Evolutionary conservation across 1,140 invertebrate genomes (phyloP).

Genomic region (Ganaspis sp.): DNA sequence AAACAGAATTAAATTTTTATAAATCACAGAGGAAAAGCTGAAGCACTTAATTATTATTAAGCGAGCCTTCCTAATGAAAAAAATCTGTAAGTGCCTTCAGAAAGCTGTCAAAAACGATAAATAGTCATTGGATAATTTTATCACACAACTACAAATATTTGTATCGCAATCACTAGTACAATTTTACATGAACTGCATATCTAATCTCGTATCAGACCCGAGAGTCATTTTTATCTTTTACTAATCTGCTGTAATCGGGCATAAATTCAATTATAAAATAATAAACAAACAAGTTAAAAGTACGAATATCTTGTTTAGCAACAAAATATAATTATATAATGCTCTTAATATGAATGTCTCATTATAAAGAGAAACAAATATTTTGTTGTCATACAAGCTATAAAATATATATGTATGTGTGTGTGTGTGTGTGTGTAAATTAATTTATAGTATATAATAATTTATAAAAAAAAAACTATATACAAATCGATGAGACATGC

Average conservation of each 20-base stretch:
- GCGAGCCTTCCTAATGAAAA: constrained; percentile 60
- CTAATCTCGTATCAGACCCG: constrained; percentile 55
- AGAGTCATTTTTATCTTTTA: neutral
- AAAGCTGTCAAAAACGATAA: constrained; percentile 16
- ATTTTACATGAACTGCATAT: constrained; percentile 64
- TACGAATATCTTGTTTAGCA: constrained; percentile 30
- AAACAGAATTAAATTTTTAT: constrained; percentile 48
- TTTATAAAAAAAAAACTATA: constrained; percentile 72
- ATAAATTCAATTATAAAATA: constrained; percentile 36
- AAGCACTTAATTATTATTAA: constrained; percentile 66
- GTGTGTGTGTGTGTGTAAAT: too few relatives aligned
- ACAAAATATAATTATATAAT: too few relatives aligned
- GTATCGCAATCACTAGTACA: constrained; percentile 61
- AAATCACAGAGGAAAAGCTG: constrained; percentile 55
- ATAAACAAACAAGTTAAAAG: constrained; percentile 29
- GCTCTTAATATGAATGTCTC: constrained; percentile 18
- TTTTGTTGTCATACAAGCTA: neutral
- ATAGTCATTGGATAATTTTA: neutral
- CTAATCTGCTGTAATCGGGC: constrained; percentile 2
- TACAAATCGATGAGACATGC: constrained; percentile 74
- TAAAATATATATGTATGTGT: neutral
- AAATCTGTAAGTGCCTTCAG: constrained; percentile 34
- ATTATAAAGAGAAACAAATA: constrained; percentile 6
- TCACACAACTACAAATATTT: constrained; percentile 61
- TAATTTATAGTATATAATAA: constrained; percentile 63